Evolutionary conservation across 1,140 invertebrate species (phyloP).

Genomic region (Dolichoris vasculosae): DNA sequence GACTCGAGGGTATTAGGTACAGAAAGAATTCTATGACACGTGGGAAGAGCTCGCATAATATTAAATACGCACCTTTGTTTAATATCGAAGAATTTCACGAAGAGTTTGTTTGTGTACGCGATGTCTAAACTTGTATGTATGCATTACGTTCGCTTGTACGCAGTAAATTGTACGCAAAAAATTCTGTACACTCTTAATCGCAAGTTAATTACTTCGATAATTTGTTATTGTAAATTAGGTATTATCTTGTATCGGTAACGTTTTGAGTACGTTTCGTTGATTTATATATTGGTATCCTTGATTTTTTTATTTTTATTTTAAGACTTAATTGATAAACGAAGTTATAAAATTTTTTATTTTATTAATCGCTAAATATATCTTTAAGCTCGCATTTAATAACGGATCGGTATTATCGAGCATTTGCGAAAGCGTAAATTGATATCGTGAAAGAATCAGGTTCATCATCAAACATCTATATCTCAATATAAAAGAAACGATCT

Average conservation of each 20-base stretch:
- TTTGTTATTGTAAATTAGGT: too few relatives aligned
- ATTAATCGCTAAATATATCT: neutral
- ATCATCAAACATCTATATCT: conserved; percentile 17
- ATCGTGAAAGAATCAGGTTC: neutral
- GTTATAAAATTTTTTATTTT: neutral
- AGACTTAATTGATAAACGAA: neutral
- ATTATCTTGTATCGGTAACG: too few relatives aligned
- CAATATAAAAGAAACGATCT: conserved; percentile 5
- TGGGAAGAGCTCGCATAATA: neutral
- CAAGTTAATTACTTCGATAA: too few relatives aligned
- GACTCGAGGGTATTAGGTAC: neutral
- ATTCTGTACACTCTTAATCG: too few relatives aligned
- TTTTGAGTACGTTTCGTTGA: too few relatives aligned
- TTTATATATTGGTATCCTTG: too few relatives aligned
- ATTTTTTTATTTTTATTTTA: too few relatives aligned
- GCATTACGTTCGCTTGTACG: too few relatives aligned
- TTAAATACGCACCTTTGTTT: neutral
- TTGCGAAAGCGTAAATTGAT: conserved; percentile 8
- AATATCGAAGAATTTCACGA: neutral
- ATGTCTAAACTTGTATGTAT: too few relatives aligned
- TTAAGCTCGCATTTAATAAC: neutral
- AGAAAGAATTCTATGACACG: neutral
- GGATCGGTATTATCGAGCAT: neutral
- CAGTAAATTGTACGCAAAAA: too few relatives aligned
- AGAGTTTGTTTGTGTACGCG: too few relatives aligned